A percentile compares a stretch with the other conserved stretches of the same genome.
phyloP scores from a whole-genome alignment of 2,888 invertebrate genomes.

The Agonopterix alstromeriana region DNA sequence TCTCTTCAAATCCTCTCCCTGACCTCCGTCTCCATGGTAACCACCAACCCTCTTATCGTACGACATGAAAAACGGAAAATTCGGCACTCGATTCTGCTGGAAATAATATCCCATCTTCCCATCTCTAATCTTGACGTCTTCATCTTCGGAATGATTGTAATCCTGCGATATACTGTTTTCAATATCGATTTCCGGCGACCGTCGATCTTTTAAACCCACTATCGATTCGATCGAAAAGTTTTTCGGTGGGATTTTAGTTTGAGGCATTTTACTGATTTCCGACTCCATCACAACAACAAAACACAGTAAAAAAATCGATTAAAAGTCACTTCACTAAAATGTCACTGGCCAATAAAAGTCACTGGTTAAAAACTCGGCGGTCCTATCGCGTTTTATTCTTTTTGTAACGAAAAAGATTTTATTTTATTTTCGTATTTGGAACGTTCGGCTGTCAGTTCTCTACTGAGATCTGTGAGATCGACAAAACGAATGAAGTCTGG shows the following conservation, averaged over 20 bases:
- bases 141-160: constrained; percentile 53
- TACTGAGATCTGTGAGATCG: not conserved
- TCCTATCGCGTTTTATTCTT: not conserved
- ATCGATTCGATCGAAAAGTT: constrained; percentile 81
- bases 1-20: constrained; percentile 58
- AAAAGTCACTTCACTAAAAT: not conserved
- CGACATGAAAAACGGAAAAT: constrained; percentile 69
- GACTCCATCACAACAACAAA: constrained; percentile 47
- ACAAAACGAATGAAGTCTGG: not conserved
- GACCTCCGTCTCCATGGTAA: constrained; percentile 36
- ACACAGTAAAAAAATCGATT: not conserved
- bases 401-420: not conserved
- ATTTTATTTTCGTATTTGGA: constrained; percentile 22
- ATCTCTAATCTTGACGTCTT: constrained; percentile 54
- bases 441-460: constrained; percentile 36
- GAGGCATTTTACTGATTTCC: constrained; percentile 54
- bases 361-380: not conserved
- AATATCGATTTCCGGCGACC: constrained; percentile 68
- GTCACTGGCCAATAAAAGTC: not conserved
- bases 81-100: constrained; percentile 59
- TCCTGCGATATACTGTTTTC: constrained; percentile 61
- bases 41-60: constrained; percentile 59
- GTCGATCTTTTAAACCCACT: constrained; percentile 59
- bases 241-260: constrained; percentile 71
- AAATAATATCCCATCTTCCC: constrained; percentile 64